Base-by-base conservation (phyloP, 1,140 invertebrate genomes). In the Cephus cinctus region DNA sequence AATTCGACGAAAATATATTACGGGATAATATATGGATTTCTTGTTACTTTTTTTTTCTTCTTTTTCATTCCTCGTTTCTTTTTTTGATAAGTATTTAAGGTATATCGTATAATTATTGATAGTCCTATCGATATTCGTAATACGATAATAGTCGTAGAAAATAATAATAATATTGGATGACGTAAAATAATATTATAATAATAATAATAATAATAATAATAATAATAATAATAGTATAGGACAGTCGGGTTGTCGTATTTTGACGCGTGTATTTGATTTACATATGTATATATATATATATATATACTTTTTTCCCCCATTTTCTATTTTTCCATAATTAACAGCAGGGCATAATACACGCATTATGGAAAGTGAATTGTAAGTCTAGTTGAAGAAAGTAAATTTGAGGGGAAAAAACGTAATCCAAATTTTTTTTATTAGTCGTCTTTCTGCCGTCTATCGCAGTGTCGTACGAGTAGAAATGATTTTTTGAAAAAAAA, bases 1-100 rank as follows among this genome's bases (percentile, higher is more conserved):
- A 54, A 65, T 59, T 43, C 48, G 50, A 52, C 41, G 53, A 59
- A 63, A 54, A 53, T 63, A 54, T 56, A 56, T 47, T 57, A 57
- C 59, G 50, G 40, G 54, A 54, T 54, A 52, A 60, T 50, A 64
- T 56, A 53, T 52, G 56, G 42, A 31, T 53, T 54, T 38, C 35
- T 54, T 27, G 38, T 18, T 47, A 50, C 27, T 40, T 8, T 38
- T 21, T 41, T 46, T 51, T 41, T n/a, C n/a, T n/a, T n/a, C n/a
- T n/a, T n/a, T n/a, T n/a, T n/a, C n/a, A n/a, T n/a, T n/a, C n/a
- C n/a, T n/a, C n/a, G n/a, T n/a, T n/a, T n/a, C n/a, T n/a, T n/a
- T n/a, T n/a, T 36, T 36, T 36, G 34, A 36, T 36, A 36, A 36
- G 3, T 36, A 36, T 4, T 11, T 30, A 11, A 30, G 9, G 2